Evolutionary conservation across 2,113 vertebrate species (phyloP).

Genomic region (Glareola pratincola): DNA sequence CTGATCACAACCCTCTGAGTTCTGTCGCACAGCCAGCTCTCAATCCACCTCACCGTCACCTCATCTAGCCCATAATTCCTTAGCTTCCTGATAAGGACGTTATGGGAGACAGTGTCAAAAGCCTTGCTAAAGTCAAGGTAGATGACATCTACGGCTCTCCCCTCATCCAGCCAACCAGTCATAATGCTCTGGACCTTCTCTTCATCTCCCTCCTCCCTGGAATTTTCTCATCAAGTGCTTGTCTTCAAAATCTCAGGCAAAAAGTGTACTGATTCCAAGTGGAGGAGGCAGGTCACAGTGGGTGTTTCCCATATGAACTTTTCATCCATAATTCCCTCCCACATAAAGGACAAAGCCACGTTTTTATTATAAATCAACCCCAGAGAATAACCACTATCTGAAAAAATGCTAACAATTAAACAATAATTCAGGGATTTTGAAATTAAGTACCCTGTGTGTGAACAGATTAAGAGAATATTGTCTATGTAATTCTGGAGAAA

Average conservation of each 20-base stretch:
- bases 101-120: too few relatives aligned
- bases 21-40: too few relatives aligned
- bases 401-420: conserved; percentile 58
- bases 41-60: too few relatives aligned
- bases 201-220: not conserved
- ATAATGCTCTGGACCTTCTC: not conserved
- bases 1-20: too few relatives aligned
- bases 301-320: not conserved
- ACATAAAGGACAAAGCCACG: not conserved
- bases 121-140: too few relatives aligned
- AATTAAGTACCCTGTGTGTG: conserved; percentile 43
- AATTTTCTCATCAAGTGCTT: not conserved
- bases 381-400: not conserved
- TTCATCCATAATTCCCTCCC: not conserved
- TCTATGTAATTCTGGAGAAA: conserved; percentile 55
- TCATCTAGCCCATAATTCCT: too few relatives aligned
- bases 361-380: conserved; percentile 22
- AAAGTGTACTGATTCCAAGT: not conserved
- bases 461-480: conserved; percentile 63
- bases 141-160: too few relatives aligned
- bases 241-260: not conserved
- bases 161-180: too few relatives aligned
- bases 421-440: conserved; percentile 51
- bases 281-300: not conserved
- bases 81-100: too few relatives aligned